phyloP scores from a whole-genome alignment of 2,888 invertebrate genomes.

The Axea sp. region DNA sequence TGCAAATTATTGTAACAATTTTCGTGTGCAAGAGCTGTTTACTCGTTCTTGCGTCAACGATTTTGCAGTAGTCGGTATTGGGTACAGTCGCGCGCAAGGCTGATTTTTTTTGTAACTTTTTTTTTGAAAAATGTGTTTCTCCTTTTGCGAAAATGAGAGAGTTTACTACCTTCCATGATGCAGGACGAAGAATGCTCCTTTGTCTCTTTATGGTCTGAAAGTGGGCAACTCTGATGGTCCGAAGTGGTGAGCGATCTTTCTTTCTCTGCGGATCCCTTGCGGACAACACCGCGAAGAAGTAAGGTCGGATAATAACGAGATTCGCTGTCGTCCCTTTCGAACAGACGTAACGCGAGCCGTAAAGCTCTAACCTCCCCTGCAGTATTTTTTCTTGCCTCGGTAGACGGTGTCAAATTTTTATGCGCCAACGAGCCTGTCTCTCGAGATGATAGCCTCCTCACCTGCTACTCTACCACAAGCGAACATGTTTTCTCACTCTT shows the following conservation, averaged over 20 bases:
- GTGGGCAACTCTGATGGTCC: constrained; percentile 70
- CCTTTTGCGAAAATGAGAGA: constrained; percentile 75
- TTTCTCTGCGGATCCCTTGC: constrained; percentile 39
- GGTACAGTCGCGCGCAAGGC: constrained; percentile 41
- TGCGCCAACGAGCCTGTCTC: constrained; percentile 67
- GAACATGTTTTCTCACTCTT: constrained; percentile 34
- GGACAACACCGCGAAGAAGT: constrained; percentile 73
- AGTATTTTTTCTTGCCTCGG: constrained; percentile 61
- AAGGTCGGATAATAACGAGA: constrained; percentile 78
- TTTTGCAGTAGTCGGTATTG: constrained; percentile 39
- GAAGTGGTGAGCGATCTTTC: constrained; percentile 50
- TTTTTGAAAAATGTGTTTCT: constrained; percentile 55
- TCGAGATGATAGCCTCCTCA: constrained; percentile 56
- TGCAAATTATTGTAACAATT: constrained; percentile 38
- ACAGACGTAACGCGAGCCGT: constrained; percentile 74
- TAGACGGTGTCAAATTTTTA: constrained; percentile 76
- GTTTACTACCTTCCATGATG: constrained; percentile 74
- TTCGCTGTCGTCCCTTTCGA: constrained; percentile 76
- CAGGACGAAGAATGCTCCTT: constrained; percentile 73
- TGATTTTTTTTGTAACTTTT: constrained; percentile 48
- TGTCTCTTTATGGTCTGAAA: constrained; percentile 79
- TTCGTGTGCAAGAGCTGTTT: constrained; percentile 33
- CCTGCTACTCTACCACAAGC: constrained; percentile 53
- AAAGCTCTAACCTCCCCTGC: constrained; percentile 66
- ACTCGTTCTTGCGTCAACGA: constrained; percentile 51